These are phyloP conservation scores for Machimus rusticus DNA, from an alignment of 2,888 invertebrate species.

Conservation along the genomic window DNA sequence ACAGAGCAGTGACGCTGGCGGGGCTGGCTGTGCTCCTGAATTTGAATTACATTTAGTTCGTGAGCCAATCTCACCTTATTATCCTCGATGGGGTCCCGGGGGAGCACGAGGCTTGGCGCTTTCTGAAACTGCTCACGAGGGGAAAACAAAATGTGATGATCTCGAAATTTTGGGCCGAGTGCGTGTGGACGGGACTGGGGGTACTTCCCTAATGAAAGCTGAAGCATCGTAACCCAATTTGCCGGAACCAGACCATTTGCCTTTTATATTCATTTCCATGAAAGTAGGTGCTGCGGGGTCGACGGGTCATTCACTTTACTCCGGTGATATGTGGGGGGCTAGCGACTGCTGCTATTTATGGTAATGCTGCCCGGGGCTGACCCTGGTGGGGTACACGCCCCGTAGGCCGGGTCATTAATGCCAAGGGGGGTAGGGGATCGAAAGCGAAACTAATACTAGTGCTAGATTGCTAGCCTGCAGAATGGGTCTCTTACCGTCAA, in stretches of 20 bases:
- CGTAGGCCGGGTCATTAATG: background rate
- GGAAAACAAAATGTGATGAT: slow-evolving; percentile 31
- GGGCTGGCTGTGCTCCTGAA: background rate
- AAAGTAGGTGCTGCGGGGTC: background rate
- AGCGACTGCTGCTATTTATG: slow-evolving; percentile 24
- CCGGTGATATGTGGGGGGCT: background rate
- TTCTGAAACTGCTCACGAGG: background rate
- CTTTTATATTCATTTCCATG: slow-evolving; percentile 24
- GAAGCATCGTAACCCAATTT: slow-evolving; percentile 33
- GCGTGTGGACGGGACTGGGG: background rate
- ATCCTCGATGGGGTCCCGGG: background rate
- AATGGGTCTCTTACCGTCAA: slow-evolving; percentile 77
- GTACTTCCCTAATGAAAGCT: slow-evolving; percentile 28
- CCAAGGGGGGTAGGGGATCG: background rate
- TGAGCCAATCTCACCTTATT: slow-evolving; percentile 31
- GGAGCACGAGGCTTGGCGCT: background rate
- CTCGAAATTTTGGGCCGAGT: background rate
- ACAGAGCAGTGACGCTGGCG: background rate
- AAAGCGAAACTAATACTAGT: background rate
- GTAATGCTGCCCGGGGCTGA: background rate
- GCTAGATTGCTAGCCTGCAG: background rate
- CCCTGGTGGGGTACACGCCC: background rate
- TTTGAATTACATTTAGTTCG: slow-evolving; percentile 31
- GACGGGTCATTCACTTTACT: slow-evolving; percentile 5
- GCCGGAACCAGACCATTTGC: slow-evolving; percentile 13